Evolutionary conservation across 2,797 vertebrate genomes (phyloP).

Genomic region (Coendou prehensilis): DNA sequence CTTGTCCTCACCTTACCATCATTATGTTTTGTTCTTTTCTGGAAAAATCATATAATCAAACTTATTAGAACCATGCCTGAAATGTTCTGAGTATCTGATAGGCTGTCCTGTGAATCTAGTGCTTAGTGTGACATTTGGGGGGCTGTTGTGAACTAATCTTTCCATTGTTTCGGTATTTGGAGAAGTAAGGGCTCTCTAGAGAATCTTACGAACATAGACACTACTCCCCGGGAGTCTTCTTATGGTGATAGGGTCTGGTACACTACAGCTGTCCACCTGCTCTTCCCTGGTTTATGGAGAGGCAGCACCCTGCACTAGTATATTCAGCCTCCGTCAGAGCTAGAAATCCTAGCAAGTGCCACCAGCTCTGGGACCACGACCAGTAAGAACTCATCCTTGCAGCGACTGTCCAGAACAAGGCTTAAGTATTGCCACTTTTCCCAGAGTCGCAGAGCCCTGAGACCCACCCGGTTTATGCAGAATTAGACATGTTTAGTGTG

Average conservation of each 20-base stretch:
- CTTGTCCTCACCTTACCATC: conserved; percentile 25
- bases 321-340: neutral
- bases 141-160: neutral
- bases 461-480: neutral
- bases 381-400: neutral
- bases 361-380: neutral
- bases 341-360: neutral
- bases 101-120: neutral
- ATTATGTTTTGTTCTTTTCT: neutral
- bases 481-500: neutral
- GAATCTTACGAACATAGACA: neutral
- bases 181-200: neutral
- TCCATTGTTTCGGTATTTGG: neutral
- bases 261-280: neutral
- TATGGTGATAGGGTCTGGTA: neutral
- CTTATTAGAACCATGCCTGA: neutral
- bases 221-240: neutral
- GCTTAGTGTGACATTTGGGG: neutral
- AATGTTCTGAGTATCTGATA: conserved; percentile 2
- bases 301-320: neutral
- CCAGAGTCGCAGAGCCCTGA: neutral
- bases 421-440: neutral
- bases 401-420: neutral
- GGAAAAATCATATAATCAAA: conserved; percentile 31
- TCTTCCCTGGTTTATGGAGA: neutral